Base-by-base conservation (phyloP, 2,113 vertebrate species). In the Gallinago jamesoni region DNA sequence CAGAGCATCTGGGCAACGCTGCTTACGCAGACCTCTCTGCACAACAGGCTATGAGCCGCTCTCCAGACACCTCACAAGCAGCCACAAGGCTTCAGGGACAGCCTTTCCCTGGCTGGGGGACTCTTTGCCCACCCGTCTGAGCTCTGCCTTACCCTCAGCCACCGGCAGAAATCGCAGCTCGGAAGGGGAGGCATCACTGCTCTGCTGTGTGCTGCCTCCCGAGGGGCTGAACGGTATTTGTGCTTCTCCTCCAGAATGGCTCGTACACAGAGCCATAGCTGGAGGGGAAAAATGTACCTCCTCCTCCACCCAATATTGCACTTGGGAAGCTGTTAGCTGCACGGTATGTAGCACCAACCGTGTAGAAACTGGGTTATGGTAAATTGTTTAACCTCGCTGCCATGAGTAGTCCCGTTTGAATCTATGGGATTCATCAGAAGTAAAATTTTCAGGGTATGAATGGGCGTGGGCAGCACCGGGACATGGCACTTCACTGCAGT, bases 61-160 rank as follows among this genome's bases (percentile, higher is more conserved):
- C 64, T 69, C 35, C 73, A 62, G 67, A 20, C 2, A 5, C 47
- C 41, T 33, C 3, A 0, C 1, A 2, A 50, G 57, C 2, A 0
- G 17, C 67, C 30, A 35, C 6, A 39, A 39, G 3, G 72, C 48
- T 80, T 31, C 64, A 76, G 57, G 53, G 59, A 27, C 62, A 64
- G 69, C 59, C 35, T 60, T 67, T 66, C 81, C 7, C 5, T 31
- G 31, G 5, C 59, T 16, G 33, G 15, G 50, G 52, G 56, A 37
- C 37, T 9, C 67, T 73, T 37, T 59, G 30, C 52, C 43, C 60
- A 43, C 56, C 20, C 60, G 33, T 47, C 60, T 28, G 56, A 25
- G 52, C 53, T 37, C 45, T 25, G 5, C 19, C 72, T 66, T 37
- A 21, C 43, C 60, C 48, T 35, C 52, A 57, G 80, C 28, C 77